Evolutionary conservation across 2,888 invertebrate species (phyloP).

Genomic region (Nematopogon swammerdamellus): DNA sequence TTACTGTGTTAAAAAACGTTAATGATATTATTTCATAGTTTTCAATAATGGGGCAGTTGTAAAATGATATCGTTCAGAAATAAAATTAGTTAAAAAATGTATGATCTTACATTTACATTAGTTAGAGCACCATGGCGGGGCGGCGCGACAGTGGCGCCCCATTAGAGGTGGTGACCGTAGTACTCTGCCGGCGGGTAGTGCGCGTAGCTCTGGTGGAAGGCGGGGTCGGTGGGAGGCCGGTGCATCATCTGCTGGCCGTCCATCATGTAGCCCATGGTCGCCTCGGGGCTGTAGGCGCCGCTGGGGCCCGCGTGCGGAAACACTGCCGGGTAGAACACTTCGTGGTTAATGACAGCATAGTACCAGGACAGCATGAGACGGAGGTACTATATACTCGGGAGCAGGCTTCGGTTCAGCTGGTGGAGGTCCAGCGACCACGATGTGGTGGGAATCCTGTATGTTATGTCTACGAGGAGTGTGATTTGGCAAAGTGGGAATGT

Average conservation of each 20-base stretch:
- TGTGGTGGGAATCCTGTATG: too few relatives aligned
- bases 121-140: background rate
- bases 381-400: too few relatives aligned
- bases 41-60: too few relatives aligned
- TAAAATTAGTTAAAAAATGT: too few relatives aligned
- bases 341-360: constrained; percentile 32
- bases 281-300: constrained; percentile 95
- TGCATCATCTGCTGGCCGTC: constrained; percentile 97
- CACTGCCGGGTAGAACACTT: constrained; percentile 64
- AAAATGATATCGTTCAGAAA: too few relatives aligned
- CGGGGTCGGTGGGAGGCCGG: constrained; percentile 89
- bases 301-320: constrained; percentile 94
- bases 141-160: constrained; percentile 10
- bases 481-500: too few relatives aligned
- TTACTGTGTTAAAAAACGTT: too few relatives aligned
- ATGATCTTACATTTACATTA: background rate
- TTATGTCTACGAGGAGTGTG: too few relatives aligned
- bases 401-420: too few relatives aligned
- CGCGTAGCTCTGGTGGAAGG: constrained; percentile 90
- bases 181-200: constrained; percentile 90
- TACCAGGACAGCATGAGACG: too few relatives aligned
- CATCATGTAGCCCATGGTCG: constrained; percentile 97
- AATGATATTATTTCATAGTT: too few relatives aligned
- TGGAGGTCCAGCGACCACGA: too few relatives aligned
- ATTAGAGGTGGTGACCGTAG: constrained; percentile 92